phyloP scores from a whole-genome alignment of 2,113 vertebrate genomes.

The Lanius collurio region DNA sequence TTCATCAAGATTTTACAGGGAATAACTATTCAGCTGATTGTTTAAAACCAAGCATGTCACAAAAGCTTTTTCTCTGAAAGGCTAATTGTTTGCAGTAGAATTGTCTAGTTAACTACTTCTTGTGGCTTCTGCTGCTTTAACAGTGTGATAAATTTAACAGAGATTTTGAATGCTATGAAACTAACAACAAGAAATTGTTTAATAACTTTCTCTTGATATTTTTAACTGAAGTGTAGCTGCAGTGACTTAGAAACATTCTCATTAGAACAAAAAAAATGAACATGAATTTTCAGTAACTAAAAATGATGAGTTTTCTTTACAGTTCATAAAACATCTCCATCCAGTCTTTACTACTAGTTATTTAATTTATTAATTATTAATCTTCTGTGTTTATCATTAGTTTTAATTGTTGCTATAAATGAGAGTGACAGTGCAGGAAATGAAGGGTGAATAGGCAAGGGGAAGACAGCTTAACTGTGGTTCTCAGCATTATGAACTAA shows the following conservation, averaged over 20 bases:
- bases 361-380: slow-evolving; percentile 1
- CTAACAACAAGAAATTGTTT: neutral
- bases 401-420: neutral
- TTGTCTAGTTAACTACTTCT: neutral
- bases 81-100: neutral
- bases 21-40: neutral
- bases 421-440: neutral
- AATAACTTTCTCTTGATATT: neutral
- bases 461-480: neutral
- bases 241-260: neutral
- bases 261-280: neutral
- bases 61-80: neutral
- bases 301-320: neutral
- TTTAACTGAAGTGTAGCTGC: neutral
- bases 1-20: neutral
- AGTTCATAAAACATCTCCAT: neutral
- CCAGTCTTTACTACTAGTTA: neutral
- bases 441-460: neutral
- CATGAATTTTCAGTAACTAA: neutral
- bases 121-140: neutral
- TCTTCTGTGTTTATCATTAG: neutral
- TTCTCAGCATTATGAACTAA: neutral
- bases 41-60: neutral
- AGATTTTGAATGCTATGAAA: neutral
- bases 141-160: neutral